Evolutionary conservation across 1,140 invertebrate genomes (phyloP), one percentile per base, ranked within the genome.

Genomic region (Cydia strobilella): DNA sequence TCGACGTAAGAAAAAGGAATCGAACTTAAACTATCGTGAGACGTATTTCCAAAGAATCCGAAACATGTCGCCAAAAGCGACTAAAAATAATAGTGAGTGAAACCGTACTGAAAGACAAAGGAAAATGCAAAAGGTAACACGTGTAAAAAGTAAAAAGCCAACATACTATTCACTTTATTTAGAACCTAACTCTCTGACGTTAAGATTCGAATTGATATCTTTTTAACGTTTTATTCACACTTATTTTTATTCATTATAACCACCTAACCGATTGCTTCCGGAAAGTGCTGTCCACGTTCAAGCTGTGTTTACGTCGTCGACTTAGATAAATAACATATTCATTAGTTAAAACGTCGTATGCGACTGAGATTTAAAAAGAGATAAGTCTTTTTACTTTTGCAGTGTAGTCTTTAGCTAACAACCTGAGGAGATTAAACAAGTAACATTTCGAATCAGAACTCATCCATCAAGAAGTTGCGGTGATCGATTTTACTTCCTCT

Each of bases 381-480:
- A 48, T 48, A 48, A 3, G 45, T 15, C 45, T 48, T 48, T 48
- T 48, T 15, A 15, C 45, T 15, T 48, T 15, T 54, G 51, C 15
- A 1, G 5, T 20, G 51, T 54, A 9, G 2, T 15, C n/a, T 7
- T 7, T 5, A 15, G n/a, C 51, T 54, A 54, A 54, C 51, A 18
- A 54, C 51, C 51, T 54, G 4, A 54, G 51, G n/a, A 54, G 18
- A 59, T 59, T 23, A 59, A 23, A 59, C 54, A 23, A 59, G 54
- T 9, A 59, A 23, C 20, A 20, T 59, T 59, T 54, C 51, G 51
- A 54, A 54, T 54, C 51, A 54, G 15, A 54, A 54, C 51, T 54
- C 51, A 54, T 54, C 51, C 51, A 54, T 54, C 51, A 54, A 18
- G 51, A 54, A 54, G 51, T 54, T 54, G 51, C 18, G 15, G 51